These are phyloP conservation scores for Tortricodes alternella DNA, from an alignment of 2,888 invertebrate genomes.

Conservation along the genomic window DNA sequence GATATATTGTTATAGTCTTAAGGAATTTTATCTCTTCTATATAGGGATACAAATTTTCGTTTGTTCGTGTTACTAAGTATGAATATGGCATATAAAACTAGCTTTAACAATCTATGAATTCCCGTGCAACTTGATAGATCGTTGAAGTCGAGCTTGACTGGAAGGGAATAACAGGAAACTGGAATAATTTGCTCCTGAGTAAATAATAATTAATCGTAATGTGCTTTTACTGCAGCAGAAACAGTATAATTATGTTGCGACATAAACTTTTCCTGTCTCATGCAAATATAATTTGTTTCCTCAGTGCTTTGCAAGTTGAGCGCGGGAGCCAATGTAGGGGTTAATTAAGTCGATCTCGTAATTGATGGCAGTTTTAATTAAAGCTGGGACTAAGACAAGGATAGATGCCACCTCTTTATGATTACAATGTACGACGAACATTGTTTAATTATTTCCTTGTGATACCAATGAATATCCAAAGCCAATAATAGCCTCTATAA, in stretches of 20 bases:
- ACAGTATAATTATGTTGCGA: conserved; percentile 1
- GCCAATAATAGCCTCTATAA: too few relatives aligned
- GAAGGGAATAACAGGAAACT: too few relatives aligned
- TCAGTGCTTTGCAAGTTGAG: conserved; percentile 6
- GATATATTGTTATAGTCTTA: conserved; percentile 23
- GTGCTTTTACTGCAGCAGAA: not conserved
- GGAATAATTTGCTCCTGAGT: too few relatives aligned
- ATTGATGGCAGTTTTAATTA: conserved; percentile 43
- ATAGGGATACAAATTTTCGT: conserved; percentile 7
- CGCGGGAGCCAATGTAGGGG: conserved; percentile 24
- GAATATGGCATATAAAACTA: too few relatives aligned
- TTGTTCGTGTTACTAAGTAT: too few relatives aligned
- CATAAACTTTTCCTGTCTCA: conserved; percentile 13
- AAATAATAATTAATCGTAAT: too few relatives aligned
- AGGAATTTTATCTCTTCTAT: conserved; percentile 20
- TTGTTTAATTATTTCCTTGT: too few relatives aligned
- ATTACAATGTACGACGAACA: conserved; percentile 10
- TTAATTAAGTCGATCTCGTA: conserved; percentile 39
- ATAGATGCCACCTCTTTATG: conserved; percentile 25
- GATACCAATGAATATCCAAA: too few relatives aligned
- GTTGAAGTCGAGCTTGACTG: too few relatives aligned
- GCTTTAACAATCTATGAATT: too few relatives aligned
- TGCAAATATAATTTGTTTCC: conserved; percentile 8
- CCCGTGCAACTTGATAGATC: too few relatives aligned
- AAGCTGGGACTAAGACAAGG: conserved; percentile 27